A percentile compares a stretch with the other conserved stretches of the same genome.
Conservation (phyloP, 1,140 invertebrate genomes). For the Choristoneura fumiferana region DNA sequence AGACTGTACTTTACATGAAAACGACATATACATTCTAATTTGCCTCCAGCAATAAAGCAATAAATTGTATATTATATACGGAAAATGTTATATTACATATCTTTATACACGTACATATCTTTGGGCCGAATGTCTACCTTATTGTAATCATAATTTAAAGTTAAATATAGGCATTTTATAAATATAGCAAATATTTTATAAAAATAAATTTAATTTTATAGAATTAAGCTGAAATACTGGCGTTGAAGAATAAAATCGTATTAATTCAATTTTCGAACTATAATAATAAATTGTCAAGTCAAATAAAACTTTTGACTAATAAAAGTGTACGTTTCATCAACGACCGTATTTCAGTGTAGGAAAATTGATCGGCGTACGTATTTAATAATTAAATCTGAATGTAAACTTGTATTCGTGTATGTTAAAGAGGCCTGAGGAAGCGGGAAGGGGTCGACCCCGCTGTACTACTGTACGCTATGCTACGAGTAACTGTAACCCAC, state of each 20-base stretch:
- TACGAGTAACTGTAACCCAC: background rate
- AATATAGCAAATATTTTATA: slow-evolving; percentile 19
- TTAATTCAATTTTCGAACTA: too few species aligned
- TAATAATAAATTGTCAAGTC: too few species aligned
- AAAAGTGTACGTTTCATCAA: background rate
- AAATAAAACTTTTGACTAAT: too few species aligned
- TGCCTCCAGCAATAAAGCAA: slow-evolving; percentile 14
- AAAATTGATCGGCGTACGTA: slow-evolving; percentile 10
- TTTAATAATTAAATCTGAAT: slow-evolving; percentile 20
- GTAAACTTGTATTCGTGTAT: slow-evolving; percentile 18
- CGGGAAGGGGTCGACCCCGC: background rate
- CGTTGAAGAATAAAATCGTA: slow-evolving; percentile 1
- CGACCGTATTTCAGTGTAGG: slow-evolving; percentile 14
- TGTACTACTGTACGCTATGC: too few species aligned
- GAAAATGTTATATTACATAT: slow-evolving; percentile 14
- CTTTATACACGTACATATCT: slow-evolving; percentile 18
- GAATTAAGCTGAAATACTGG: slow-evolving; percentile 17
- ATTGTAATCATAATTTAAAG: slow-evolving; percentile 17
- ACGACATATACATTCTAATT: slow-evolving; percentile 14
- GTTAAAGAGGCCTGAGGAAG: slow-evolving; percentile 12
- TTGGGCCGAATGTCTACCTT: slow-evolving; percentile 14
- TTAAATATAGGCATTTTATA: slow-evolving; percentile 16
- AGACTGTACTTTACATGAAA: slow-evolving; percentile 16
- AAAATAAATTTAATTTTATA: slow-evolving; percentile 18
- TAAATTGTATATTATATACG: slow-evolving; percentile 18